Conservation (phyloP, 2,797 vertebrate species). For the Sparus aurata region DNA sequence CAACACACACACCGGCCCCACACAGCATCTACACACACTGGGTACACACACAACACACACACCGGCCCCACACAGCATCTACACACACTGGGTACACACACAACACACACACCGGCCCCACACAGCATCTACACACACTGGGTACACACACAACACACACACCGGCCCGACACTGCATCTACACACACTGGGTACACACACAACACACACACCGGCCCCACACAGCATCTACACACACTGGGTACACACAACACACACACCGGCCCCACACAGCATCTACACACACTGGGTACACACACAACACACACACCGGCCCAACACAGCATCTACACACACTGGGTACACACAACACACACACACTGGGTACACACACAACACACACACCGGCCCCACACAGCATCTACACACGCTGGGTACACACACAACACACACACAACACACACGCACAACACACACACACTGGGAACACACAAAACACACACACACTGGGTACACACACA, state of each 20-base stretch:
- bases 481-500: too few relatives aligned
- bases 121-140: conserved; percentile 3
- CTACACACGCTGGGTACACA: not conserved
- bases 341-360: conserved; percentile 28
- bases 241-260: not conserved
- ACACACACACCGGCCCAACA: conserved; percentile 52
- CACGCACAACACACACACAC: conserved; percentile 57
- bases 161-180: too few relatives aligned
- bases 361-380: too few relatives aligned
- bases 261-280: too few relatives aligned
- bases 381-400: too few relatives aligned
- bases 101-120: not conserved
- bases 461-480: conserved; percentile 70
- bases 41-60: not conserved
- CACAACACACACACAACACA: not conserved
- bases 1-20: conserved; percentile 22
- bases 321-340: conserved; percentile 60
- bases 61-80: not conserved
- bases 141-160: conserved; percentile 18
- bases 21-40: conserved; percentile 56
- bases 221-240: not conserved
- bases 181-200: not conserved
- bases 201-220: not conserved
- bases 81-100: conserved; percentile 1
- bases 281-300: too few relatives aligned